These are phyloP conservation scores for Phorcus lineatus DNA, from an alignment of 2,888 invertebrate genomes.

Conservation along the genomic window DNA sequence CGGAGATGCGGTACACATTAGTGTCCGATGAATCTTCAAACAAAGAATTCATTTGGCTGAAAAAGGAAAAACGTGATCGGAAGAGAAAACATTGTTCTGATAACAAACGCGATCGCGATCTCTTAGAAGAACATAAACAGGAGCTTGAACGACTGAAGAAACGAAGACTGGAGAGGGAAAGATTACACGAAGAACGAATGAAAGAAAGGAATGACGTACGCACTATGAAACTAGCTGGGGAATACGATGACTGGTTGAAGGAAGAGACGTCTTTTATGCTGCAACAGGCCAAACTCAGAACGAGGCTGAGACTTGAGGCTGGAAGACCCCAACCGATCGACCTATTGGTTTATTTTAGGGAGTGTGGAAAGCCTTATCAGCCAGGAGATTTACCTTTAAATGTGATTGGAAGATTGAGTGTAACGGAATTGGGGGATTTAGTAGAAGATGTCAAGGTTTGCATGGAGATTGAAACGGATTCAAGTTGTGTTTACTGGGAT, in stretches of 20 bases:
- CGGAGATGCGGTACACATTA: background rate
- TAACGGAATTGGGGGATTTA: background rate
- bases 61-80: background rate
- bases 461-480: background rate
- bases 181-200: background rate
- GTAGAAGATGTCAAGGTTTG: background rate
- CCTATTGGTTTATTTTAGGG: background rate
- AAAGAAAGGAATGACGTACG: background rate
- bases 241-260: constrained; percentile 11
- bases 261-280: constrained; percentile 25
- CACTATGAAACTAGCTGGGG: background rate
- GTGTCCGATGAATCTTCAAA: background rate
- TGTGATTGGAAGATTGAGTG: background rate
- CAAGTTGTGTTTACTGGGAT: background rate
- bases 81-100: background rate
- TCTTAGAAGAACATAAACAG: background rate
- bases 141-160: background rate
- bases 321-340: constrained; percentile 26
- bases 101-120: background rate
- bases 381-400: background rate
- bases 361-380: background rate
- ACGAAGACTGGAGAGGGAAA: background rate
- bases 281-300: constrained; percentile 1
- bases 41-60: background rate
- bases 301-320: background rate